Conservation (phyloP, 2,113 vertebrate genomes). For the Dromiciops gliroides region DNA sequence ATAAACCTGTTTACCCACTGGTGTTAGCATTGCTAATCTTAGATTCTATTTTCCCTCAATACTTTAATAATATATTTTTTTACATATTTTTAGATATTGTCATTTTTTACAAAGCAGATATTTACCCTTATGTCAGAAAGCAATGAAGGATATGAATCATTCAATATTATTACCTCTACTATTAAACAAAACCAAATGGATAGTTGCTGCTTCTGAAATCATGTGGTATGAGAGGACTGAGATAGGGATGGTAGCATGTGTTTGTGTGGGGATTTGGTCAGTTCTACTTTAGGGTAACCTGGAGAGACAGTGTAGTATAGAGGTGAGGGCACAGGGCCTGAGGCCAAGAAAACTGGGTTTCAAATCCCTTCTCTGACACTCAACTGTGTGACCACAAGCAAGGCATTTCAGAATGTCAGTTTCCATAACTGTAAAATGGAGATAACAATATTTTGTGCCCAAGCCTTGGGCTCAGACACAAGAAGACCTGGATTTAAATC, state of each 20-base stretch:
- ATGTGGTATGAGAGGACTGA: background rate
- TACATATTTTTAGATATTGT: background rate
- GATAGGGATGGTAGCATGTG: background rate
- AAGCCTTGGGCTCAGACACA: background rate
- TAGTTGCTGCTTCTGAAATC: background rate
- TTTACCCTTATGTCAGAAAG: background rate
- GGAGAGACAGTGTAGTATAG: background rate
- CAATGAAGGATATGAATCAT: no score
- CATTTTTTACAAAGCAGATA: background rate
- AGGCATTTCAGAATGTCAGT: background rate
- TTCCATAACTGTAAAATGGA: background rate
- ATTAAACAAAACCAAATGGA: background rate
- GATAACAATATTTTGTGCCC: background rate
- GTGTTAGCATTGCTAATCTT: background rate
- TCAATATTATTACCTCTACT: background rate
- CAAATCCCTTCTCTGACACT: background rate
- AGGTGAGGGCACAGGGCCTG: background rate
- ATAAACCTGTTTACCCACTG: constrained; percentile 48
- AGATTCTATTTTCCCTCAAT: background rate
- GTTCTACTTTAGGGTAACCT: background rate
- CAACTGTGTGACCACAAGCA: background rate
- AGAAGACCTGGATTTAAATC: background rate
- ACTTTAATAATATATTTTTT: background rate
- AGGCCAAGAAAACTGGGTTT: background rate
- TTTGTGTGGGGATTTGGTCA: background rate